phyloP scores from a whole-genome alignment of 1,140 invertebrate genomes.

The Gonioctena quinquepunctata region DNA sequence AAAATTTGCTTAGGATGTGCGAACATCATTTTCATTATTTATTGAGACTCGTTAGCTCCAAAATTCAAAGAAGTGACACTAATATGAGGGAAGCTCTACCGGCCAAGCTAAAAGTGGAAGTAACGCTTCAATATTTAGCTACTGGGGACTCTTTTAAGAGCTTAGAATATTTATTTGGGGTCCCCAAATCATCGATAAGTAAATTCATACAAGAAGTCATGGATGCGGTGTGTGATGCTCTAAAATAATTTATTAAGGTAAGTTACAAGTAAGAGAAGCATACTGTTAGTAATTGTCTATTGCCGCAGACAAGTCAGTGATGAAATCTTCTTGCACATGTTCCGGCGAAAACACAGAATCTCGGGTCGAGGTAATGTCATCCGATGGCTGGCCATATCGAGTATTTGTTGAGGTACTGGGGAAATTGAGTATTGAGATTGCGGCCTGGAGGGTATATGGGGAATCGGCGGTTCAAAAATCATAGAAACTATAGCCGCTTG shows the following conservation, averaged over 20 bases:
- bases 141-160: background rate
- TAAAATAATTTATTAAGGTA: slow-evolving; percentile 39
- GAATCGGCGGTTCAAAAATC: slow-evolving; percentile 12
- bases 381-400: slow-evolving; percentile 3
- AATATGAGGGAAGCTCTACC: slow-evolving; percentile 17
- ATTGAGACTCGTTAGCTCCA: background rate
- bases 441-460: background rate
- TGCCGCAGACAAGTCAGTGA: slow-evolving; percentile 11
- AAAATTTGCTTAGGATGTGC: background rate
- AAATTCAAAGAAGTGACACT: slow-evolving; percentile 14
- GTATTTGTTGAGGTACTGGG: slow-evolving; percentile 5
- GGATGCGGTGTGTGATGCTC: slow-evolving; percentile 24
- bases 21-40: slow-evolving; percentile 11
- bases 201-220: slow-evolving; percentile 24
- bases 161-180: slow-evolving; percentile 14
- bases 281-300: background rate
- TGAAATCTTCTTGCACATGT: slow-evolving; percentile 6
- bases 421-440: slow-evolving; percentile 12
- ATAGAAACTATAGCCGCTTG: slow-evolving; percentile 11
- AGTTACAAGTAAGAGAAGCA: slow-evolving; percentile 3
- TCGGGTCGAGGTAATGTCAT: slow-evolving; percentile 11
- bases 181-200: slow-evolving; percentile 18
- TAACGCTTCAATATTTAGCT: slow-evolving; percentile 17
- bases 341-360: slow-evolving; percentile 13
- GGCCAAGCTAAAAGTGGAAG: slow-evolving; percentile 22